Evolutionary conservation across 2,797 vertebrate genomes (phyloP), one percentile per base, ranked within the genome.

Genomic region (Cynopterus sphinx): DNA sequence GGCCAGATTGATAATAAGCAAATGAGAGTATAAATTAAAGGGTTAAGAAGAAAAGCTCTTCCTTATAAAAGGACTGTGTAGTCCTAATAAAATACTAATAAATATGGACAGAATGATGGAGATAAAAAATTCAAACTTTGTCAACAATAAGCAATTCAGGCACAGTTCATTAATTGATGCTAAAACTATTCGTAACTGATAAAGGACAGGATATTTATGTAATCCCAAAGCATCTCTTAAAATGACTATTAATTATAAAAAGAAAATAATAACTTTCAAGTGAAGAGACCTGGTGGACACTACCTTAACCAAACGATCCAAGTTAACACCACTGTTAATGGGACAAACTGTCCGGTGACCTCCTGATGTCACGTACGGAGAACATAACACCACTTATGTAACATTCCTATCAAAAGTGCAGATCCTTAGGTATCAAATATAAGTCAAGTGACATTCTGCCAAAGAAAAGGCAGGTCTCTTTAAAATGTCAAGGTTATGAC

Each of bases 341-440:
- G 41, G 31, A 61, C n/a, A 28, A 49, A 26, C 31, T n/a, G 49
- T 49, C 49, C 15, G 49, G 49, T 49, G 49, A 13, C 5, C 9
- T 41, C 24, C 15, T 41, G 28, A 49, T 61, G 8, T 1, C 26
- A 89, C 12, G 6, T 21, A 39, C 19, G n/a, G 77, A 59, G 59
- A 26, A 11, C 4, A 33, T 3, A 39, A 0, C 17, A 24, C 15
- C 15, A 1, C 11, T 51, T 33, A 31, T 2, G 6, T 24, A n/a
- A 26, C 7, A 28, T 41, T 28, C 15, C 55, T 53, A 43, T 31
- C 51, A 68, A 59, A 68, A 11, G 31, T 24, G n/a, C n/a, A 39
- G 21, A n/a, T 68, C n/a, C 71, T 31, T 33, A 78, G 31, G 28
- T 9, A 70, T 1, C 28, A 49, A 24, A 63, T n/a, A 19, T 17